Evolutionary conservation across 2,888 invertebrate genomes (phyloP).

Genomic region (Aporophyla lueneburgensis): DNA sequence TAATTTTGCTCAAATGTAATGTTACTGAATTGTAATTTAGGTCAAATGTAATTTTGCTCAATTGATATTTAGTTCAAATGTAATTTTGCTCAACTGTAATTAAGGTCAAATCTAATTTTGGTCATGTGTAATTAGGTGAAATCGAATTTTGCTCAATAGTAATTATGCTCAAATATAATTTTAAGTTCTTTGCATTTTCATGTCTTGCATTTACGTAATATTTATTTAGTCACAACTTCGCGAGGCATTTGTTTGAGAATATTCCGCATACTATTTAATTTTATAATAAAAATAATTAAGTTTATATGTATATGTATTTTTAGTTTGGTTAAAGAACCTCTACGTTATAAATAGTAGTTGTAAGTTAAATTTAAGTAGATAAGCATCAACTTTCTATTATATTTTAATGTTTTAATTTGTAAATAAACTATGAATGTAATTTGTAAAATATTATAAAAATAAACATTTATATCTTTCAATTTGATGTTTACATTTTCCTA

Average conservation of each 20-base stretch:
- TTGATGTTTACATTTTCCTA: background rate
- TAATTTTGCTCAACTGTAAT: background rate
- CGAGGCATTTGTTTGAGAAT: background rate
- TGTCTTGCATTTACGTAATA: constrained; percentile 39
- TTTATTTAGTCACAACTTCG: constrained; percentile 31
- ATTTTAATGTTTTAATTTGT: constrained; percentile 30
- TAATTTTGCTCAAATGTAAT: background rate
- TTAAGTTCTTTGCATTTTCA: constrained; percentile 3
- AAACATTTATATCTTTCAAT: constrained; percentile 6
- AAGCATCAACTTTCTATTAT: background rate
- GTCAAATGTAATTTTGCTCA: background rate
- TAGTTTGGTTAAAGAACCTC: background rate
- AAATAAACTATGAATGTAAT: constrained; percentile 28
- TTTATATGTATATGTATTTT: background rate
- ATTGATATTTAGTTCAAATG: too few relatives aligned
- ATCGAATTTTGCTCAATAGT: background rate
- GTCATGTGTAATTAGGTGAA: too few relatives aligned
- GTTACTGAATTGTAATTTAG: background rate
- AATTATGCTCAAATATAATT: background rate
- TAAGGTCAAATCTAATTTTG: background rate
- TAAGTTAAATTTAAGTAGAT: background rate
- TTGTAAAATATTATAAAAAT: constrained; percentile 7
- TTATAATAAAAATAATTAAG: background rate
- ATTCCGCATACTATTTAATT: constrained; percentile 3
- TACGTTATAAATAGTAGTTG: background rate